A percentile compares a stretch with the other conserved stretches of the same genome.
Evolutionary conservation across 2,113 vertebrate genomes (phyloP).

Genomic region (Tretioscincus oriximinensis): DNA sequence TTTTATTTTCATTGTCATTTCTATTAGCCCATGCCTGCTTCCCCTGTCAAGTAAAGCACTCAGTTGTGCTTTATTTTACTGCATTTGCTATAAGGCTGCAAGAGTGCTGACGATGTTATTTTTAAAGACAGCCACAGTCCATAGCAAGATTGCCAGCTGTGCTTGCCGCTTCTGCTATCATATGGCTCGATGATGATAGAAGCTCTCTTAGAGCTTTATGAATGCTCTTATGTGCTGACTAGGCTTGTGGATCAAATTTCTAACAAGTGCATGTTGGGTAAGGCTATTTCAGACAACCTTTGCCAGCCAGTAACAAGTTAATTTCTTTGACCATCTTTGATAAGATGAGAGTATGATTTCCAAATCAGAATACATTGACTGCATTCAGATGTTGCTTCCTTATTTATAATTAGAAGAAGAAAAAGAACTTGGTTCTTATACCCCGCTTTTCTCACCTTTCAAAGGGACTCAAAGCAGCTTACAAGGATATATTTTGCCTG

Average conservation of each 20-base stretch:
- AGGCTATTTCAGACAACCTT: neutral
- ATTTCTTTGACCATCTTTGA: neutral
- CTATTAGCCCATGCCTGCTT: constrained; percentile 24
- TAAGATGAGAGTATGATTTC: neutral
- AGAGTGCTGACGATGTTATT: constrained; percentile 13
- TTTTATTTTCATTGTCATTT: constrained; percentile 27
- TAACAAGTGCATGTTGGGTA: neutral
- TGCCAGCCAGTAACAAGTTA: neutral
- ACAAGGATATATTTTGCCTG: too few species aligned
- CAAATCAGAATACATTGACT: neutral
- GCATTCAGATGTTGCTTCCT: too few species aligned
- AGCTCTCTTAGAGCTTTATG: neutral
- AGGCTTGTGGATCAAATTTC: neutral
- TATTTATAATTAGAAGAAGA: too few species aligned
- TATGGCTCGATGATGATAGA: neutral
- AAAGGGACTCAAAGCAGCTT: too few species aligned
- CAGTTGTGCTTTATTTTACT: constrained; percentile 33
- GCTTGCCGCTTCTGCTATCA: neutral
- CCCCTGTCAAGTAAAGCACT: constrained; percentile 37
- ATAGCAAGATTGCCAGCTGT: neutral
- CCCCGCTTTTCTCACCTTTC: too few species aligned
- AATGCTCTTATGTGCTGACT: neutral
- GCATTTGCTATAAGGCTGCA: neutral
- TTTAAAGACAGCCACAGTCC: constrained; percentile 33
- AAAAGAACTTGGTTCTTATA: too few species aligned